Conservation (phyloP, 2,797 vertebrate genomes). For the Margarornis squamiger region DNA sequence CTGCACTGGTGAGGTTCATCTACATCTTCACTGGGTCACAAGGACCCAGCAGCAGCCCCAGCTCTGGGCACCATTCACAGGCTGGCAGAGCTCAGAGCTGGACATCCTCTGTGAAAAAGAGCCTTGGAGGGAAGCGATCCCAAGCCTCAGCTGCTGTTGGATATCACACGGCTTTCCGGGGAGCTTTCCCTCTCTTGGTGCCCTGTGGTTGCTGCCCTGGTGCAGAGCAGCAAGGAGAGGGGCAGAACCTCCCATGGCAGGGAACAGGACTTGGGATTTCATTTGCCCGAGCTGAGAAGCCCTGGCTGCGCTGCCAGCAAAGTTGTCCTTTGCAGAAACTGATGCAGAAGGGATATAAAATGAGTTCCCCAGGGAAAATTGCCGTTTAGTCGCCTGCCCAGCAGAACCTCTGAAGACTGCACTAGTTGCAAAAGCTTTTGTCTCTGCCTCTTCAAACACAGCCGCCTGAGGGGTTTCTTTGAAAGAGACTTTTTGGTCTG, state of each 20-base stretch:
- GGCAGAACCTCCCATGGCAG: fast-evolving
- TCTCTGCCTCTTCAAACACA: constrained; percentile 46
- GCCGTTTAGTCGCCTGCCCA: neutral
- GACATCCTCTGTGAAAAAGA: neutral
- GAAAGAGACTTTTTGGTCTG: constrained; percentile 21
- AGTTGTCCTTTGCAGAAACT: neutral
- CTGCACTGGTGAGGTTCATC: neutral
- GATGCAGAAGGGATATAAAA: neutral
- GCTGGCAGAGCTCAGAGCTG: neutral
- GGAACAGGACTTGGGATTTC: neutral
- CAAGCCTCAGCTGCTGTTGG: neutral
- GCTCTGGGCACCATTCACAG: neutral
- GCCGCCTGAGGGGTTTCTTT: constrained; percentile 28
- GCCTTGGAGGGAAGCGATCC: neutral
- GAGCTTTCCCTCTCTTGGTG: neutral
- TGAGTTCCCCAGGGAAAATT: neutral
- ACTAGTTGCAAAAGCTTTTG: constrained; percentile 17
- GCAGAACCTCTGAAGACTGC: neutral
- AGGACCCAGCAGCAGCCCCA: neutral
- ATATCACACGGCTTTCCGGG: fast-evolving
- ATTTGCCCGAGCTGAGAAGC: neutral
- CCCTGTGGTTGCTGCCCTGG: neutral
- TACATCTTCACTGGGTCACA: neutral
- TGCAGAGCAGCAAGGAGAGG: neutral
- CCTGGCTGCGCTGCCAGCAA: neutral